These are phyloP conservation scores for Cisticola juncidis DNA, from an alignment of 2,113 vertebrate species.

Conservation along the genomic window DNA sequence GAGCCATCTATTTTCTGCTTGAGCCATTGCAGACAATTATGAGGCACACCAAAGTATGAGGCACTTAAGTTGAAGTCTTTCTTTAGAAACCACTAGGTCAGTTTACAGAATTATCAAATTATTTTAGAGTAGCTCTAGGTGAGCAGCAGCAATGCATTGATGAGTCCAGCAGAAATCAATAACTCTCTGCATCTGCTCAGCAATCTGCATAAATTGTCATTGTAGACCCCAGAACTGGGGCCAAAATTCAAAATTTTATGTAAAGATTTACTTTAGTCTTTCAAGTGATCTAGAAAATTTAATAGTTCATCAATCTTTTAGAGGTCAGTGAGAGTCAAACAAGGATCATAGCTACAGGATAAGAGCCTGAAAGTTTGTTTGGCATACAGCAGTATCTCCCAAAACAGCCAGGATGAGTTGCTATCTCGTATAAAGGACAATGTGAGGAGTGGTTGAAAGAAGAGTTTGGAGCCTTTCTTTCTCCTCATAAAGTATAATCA, in stretches of 20 bases:
- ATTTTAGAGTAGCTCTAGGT: not conserved
- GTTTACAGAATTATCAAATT: not conserved
- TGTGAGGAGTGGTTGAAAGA: not conserved
- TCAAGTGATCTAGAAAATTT: not conserved
- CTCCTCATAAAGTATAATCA: not conserved
- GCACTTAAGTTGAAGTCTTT: not conserved
- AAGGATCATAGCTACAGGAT: not conserved
- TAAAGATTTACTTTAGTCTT: not conserved
- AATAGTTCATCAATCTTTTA: not conserved
- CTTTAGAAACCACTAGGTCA: not conserved
- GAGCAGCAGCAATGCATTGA: not conserved
- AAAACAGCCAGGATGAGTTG: not conserved
- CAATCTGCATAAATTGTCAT: not conserved
- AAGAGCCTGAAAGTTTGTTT: not conserved
- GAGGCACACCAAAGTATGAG: too few species aligned
- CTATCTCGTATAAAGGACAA: not conserved
- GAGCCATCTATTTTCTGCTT: constrained; percentile 8
- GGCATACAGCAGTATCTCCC: not conserved
- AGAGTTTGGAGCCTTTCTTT: not conserved
- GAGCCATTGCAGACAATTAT: not conserved
- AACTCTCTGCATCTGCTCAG: not conserved
- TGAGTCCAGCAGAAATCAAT: not conserved
- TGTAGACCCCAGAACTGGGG: not conserved
- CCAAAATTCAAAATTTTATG: not conserved
- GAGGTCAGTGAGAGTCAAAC: not conserved